These are phyloP conservation scores for Thera obeliscata DNA, from an alignment of 2,888 invertebrate genomes.

Conservation along the genomic window DNA sequence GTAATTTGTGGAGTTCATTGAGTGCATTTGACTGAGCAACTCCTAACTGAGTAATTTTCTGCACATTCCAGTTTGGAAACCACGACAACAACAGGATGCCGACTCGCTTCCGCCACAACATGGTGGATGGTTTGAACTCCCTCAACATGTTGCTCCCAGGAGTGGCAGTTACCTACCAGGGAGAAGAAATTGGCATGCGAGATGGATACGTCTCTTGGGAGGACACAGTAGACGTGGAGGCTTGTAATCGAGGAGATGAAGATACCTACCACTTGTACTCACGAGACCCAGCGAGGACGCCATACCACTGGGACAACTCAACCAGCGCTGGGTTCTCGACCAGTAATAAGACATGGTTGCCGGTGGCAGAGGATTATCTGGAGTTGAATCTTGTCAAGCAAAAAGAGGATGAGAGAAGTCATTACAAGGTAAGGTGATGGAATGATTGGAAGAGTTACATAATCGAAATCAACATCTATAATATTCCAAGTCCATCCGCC, in stretches of 20 bases:
- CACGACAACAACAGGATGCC: slow-evolving; percentile 87
- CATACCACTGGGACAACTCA: slow-evolving; percentile 86
- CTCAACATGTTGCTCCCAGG: slow-evolving; percentile 90
- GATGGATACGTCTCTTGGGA: slow-evolving; percentile 84
- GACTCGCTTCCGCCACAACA: slow-evolving; percentile 85
- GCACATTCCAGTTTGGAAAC: slow-evolving; percentile 85
- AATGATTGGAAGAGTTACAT: not conserved
- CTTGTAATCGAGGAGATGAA: slow-evolving; percentile 80
- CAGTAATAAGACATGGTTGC: slow-evolving; percentile 86
- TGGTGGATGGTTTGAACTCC: slow-evolving; percentile 88
- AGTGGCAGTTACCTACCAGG: slow-evolving; percentile 91
- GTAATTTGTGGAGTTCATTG: not conserved
- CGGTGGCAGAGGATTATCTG: slow-evolving; percentile 85
- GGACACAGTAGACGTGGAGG: slow-evolving; percentile 84
- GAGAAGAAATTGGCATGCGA: slow-evolving; percentile 91
- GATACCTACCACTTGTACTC: slow-evolving; percentile 80
- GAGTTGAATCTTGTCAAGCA: slow-evolving; percentile 85
- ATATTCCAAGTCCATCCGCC: too few relatives aligned
- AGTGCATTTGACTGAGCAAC: too few relatives aligned
- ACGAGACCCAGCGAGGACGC: slow-evolving; percentile 87
- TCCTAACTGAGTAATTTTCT: not conserved
- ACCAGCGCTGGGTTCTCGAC: slow-evolving; percentile 86
- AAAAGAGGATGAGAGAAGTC: slow-evolving; percentile 75
- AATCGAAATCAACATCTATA: not conserved
- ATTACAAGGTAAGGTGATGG: slow-evolving; percentile 70